Conservation (phyloP, 2,888 invertebrate species). For the Acanthoscelides obtectus region DNA sequence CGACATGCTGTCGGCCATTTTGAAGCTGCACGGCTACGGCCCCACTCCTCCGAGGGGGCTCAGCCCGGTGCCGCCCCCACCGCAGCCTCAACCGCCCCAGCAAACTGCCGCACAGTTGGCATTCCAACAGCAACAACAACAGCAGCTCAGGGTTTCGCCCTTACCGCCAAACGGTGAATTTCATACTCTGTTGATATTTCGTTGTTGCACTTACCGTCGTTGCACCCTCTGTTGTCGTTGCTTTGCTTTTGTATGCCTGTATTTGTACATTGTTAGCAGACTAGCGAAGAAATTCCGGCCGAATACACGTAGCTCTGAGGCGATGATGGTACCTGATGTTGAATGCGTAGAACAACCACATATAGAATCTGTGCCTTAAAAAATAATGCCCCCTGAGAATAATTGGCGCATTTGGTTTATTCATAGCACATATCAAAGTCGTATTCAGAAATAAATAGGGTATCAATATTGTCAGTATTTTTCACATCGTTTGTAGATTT, state of each 20-base stretch:
- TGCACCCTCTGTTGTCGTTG: neutral
- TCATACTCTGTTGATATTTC: neutral
- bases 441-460: too few relatives aligned
- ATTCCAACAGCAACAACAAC: constrained; percentile 32
- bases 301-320: too few relatives aligned
- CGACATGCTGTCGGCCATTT: constrained; percentile 64
- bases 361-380: too few relatives aligned
- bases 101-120: constrained; percentile 47
- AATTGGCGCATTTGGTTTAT: too few relatives aligned
- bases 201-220: neutral
- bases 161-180: constrained; percentile 57
- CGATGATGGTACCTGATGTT: too few relatives aligned
- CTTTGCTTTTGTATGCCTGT: neutral
- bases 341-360: too few relatives aligned
- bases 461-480: too few relatives aligned
- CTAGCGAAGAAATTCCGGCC: too few relatives aligned
- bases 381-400: too few relatives aligned
- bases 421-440: too few relatives aligned
- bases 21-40: constrained; percentile 52
- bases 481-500: too few relatives aligned
- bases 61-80: constrained; percentile 45
- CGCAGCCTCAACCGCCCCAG: constrained; percentile 45
- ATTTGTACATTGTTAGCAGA: too few relatives aligned
- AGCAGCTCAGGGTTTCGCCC: constrained; percentile 58
- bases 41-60: constrained; percentile 38